A percentile compares a stretch with the other conserved stretches of the same genome.
Evolutionary conservation across 64 coral and sea anemone genomes (phyloP).

Genomic region (Astreopora myriophthalma): DNA sequence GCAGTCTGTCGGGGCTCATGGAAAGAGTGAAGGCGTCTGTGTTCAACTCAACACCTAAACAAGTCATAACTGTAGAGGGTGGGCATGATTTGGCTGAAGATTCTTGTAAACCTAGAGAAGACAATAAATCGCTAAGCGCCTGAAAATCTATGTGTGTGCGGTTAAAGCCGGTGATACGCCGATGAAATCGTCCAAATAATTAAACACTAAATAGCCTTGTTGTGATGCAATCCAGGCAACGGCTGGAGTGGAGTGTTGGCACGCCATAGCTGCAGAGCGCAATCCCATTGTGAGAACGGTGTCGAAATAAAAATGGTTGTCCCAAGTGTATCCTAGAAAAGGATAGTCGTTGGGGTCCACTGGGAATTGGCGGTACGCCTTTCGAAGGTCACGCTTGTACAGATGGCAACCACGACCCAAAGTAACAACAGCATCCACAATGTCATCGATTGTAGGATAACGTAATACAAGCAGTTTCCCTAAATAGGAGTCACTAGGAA

Average conservation of each 20-base stretch:
- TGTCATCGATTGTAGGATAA: background rate
- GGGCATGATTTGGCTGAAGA: background rate
- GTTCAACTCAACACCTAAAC: conserved; percentile 30
- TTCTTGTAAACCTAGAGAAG: conserved; percentile 18
- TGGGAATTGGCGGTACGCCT: conserved; percentile 15
- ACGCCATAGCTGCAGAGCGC: conserved; percentile 12
- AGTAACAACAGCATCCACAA: background rate
- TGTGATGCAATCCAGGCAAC: background rate
- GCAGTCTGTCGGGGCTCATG: background rate
- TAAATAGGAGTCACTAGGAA: background rate
- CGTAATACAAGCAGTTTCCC: background rate
- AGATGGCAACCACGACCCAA: background rate
- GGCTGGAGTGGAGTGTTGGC: conserved; percentile 1
- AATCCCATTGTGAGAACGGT: conserved; percentile 24
- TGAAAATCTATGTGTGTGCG: background rate
- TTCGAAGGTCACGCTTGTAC: conserved; percentile 6
- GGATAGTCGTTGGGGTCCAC: conserved; percentile 13
- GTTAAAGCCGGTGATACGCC: background rate
- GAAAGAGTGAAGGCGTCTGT: background rate
- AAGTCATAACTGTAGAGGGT: conserved; percentile 10
- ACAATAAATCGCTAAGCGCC: background rate
- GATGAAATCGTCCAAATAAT: conserved; percentile 57
- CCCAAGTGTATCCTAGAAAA: background rate
- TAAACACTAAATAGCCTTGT: background rate
- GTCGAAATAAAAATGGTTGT: conserved; percentile 5